Conservation (phyloP, 2,888 invertebrate genomes). For the Corbicula japonica region DNA sequence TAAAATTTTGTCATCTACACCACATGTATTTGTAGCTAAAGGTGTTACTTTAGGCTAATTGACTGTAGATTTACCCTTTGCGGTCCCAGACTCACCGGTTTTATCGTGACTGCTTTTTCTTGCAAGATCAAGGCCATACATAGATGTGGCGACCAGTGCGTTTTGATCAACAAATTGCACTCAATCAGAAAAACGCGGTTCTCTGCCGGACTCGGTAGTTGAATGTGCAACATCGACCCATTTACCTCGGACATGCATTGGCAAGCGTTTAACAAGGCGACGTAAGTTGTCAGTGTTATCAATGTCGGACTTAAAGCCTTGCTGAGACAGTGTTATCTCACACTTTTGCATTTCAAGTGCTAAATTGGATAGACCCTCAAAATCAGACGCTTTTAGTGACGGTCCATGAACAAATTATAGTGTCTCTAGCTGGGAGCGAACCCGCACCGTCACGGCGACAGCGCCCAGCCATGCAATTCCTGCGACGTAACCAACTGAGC, state of each 20-base stretch:
- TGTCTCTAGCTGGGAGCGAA: no score
- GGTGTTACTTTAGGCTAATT: no score
- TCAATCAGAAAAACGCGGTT: constrained; percentile 1
- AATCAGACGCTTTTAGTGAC: neutral
- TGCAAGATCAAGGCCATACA: neutral
- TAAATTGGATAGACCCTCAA: neutral
- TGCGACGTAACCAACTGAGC: no score
- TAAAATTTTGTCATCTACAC: no score
- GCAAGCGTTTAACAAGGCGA: constrained; percentile 3
- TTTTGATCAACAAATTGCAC: constrained; percentile 3
- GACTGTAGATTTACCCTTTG: no score
- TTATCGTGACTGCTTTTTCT: neutral
- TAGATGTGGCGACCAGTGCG: neutral
- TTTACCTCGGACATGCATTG: neutral
- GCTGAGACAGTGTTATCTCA: neutral
- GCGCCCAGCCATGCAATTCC: no score
- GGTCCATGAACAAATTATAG: no score
- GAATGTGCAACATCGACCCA: neutral
- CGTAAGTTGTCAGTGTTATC: neutral
- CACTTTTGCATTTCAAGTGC: no score
- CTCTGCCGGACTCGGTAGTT: neutral
- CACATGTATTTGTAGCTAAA: no score
- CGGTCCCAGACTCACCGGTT: no score
- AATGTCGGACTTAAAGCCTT: constrained; percentile 9
- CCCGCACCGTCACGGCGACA: no score